Evolutionary conservation across 2,888 invertebrate species (phyloP).

Genomic region (Metacarcinus magister): DNA sequence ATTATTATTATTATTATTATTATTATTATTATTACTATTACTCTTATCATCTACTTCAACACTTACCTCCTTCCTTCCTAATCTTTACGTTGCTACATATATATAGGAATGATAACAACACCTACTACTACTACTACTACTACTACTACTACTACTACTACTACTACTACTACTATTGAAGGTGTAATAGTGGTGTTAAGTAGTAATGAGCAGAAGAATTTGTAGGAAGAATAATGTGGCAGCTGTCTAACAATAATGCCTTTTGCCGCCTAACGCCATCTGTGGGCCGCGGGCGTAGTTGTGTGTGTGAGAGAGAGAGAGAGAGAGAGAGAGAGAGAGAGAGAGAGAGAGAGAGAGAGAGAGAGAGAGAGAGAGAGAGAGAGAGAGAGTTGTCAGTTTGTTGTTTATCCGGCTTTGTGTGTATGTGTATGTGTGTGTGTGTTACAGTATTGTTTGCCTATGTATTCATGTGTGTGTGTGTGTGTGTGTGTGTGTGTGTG

Average conservation of each 20-base stretch:
- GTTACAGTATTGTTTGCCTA: not conserved
- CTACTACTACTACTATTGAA: not conserved
- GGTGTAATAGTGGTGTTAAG: not conserved
- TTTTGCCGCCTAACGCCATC: not conserved
- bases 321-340: constrained; percentile 47
- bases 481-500: not conserved
- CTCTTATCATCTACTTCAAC: not conserved
- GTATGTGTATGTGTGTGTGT: not conserved
- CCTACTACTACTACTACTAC: not conserved
- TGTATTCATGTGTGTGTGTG: not conserved
- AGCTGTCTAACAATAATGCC: not conserved
- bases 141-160: not conserved
- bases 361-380: constrained; percentile 31
- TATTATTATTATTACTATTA: not conserved
- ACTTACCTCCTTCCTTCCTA: not conserved
- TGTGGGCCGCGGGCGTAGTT: constrained; percentile 27
- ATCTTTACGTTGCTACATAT: too few relatives aligned
- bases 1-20: not conserved
- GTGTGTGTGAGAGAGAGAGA: constrained; percentile 10
- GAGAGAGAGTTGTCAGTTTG: constrained; percentile 43
- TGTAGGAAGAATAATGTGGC: not conserved
- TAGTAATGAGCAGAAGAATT: not conserved
- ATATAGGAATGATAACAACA: too few relatives aligned
- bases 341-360: constrained; percentile 23
- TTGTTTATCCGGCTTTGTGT: constrained; percentile 41